These are phyloP conservation scores for Campoletis sonorensis DNA, from an alignment of 1,140 invertebrate genomes.

Conservation along the genomic window DNA sequence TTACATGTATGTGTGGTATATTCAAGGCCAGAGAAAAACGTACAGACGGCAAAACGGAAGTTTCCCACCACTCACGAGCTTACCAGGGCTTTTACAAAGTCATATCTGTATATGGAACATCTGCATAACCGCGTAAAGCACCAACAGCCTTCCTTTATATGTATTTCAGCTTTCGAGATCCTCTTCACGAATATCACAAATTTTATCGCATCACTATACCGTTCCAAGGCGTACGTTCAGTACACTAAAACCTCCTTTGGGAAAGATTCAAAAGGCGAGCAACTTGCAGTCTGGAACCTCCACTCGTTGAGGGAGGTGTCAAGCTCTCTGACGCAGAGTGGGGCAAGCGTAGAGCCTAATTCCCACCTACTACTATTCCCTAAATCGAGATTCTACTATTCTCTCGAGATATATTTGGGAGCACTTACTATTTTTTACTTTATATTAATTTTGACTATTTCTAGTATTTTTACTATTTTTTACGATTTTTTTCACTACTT, in stretches of 20 bases:
- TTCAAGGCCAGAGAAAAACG: not conserved
- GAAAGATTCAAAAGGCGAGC: no score
- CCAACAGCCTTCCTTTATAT: not conserved
- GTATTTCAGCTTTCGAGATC: constrained; percentile 3
- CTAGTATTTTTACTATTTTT: no score
- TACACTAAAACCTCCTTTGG: not conserved
- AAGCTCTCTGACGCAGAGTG: no score
- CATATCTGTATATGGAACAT: not conserved
- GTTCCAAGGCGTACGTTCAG: not conserved
- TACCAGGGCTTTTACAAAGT: not conserved
- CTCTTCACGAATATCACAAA: not conserved
- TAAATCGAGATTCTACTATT: no score
- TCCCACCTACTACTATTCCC: no score
- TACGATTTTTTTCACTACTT: no score
- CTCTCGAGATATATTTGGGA: no score
- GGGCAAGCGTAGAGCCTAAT: no score
- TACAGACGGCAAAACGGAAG: not conserved
- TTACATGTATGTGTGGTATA: not conserved
- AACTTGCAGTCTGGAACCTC: no score
- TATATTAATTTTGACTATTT: no score
- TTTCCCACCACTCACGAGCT: not conserved
- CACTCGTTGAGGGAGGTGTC: no score
- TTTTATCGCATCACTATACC: not conserved
- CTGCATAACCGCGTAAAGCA: not conserved
- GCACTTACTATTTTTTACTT: no score